Percentiles rank a stretch among this genome's conserved stretches.
phyloP scores from a whole-genome alignment of 2,113 vertebrate genomes.

The Cepphus grylle region DNA sequence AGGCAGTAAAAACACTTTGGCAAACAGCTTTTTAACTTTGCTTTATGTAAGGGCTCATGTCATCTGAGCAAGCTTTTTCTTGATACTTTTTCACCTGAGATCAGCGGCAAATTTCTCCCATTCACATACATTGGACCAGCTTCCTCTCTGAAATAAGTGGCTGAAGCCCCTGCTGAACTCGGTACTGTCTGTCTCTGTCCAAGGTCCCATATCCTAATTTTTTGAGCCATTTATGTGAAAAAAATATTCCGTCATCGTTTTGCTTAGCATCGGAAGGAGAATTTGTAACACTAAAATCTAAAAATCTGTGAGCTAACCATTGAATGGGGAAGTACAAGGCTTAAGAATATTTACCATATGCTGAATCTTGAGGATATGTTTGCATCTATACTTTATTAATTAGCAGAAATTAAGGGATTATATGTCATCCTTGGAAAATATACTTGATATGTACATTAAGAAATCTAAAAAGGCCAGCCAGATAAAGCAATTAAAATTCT shows the following conservation, averaged over 20 bases:
- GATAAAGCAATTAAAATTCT: neutral
- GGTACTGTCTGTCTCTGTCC: neutral
- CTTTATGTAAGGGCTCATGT: neutral
- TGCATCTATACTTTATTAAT: neutral
- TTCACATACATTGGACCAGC: neutral
- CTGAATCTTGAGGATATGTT: neutral
- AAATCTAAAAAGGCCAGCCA: neutral
- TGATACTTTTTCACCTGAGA: neutral
- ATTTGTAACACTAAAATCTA: neutral
- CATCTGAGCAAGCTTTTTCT: neutral
- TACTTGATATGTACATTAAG: neutral
- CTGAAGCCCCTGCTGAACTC: neutral
- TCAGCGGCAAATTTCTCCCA: neutral
- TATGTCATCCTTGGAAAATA: neutral
- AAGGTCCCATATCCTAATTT: neutral
- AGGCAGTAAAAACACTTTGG: neutral
- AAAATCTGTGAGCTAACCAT: neutral
- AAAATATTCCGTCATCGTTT: neutral
- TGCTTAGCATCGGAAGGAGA: neutral
- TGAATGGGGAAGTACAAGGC: neutral
- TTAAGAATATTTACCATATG: neutral
- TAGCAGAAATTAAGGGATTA: neutral
- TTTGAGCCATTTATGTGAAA: neutral
- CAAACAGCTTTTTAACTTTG: neutral
- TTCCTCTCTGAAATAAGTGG: neutral